Base-by-base conservation (phyloP, 2,113 vertebrate genomes). In the Takifugu bimaculatus region DNA sequence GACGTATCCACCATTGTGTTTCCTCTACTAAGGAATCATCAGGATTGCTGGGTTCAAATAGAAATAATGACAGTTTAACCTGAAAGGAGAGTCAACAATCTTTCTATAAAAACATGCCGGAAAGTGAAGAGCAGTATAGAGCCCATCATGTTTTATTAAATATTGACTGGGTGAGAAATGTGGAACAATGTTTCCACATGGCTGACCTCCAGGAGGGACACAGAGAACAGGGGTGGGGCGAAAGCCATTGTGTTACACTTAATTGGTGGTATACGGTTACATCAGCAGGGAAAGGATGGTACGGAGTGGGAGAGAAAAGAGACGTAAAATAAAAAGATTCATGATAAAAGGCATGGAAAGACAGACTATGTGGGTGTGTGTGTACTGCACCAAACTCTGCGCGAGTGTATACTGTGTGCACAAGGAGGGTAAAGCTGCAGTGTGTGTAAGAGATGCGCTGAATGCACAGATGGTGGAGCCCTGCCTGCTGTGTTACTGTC, bases 131-230 rank as follows among this genome's bases (percentile, higher is more conserved):
- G 51, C 48, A 80, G 74, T 62, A 80, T 6, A 54, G 70, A 68
- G 55, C 47, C 58, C 26, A 75, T 76, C 69, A 84, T 90, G 80
- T 89, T 88, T 90, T 87, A 91, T 91, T 90, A 88, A 90, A 83
- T 82, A 84, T 86, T 87, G 86, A 84, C 83, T 78, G 68, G 72
- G 81, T 85, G 80, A 82, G 69, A 83, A 91, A 90, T 88, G 85
- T 90, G 85, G 89, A 90, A 88, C 90, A 87, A 91, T 90, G 86
- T 91, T 90, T 91, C 87, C 79, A 83, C 90, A 82, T 85, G 80
- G 68, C 80, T 83, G 85, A 86, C 80, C 83, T 78, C 79, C 74
- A 87, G 81, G 79, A 79, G 82, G 77, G 68, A 61, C 44, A 15
- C 68, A 0, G 77, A 70, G 74, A 76, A 74, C 77, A 28, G 10